These are phyloP conservation scores for Melanostoma scalare DNA, from an alignment of 2,888 invertebrate genomes.

Conservation along the genomic window DNA sequence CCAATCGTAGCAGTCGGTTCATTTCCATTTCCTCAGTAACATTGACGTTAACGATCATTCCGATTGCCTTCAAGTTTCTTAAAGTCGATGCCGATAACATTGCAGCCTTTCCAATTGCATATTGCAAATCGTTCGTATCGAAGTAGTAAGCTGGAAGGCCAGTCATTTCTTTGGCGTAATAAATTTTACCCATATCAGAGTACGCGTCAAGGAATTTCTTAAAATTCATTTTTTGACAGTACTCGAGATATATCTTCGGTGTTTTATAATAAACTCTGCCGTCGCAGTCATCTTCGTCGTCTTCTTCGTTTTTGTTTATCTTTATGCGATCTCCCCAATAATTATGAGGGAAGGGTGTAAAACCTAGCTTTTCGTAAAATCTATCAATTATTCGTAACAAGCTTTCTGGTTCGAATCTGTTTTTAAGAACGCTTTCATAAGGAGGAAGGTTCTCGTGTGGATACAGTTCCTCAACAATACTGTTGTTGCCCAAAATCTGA, in stretches of 20 bases:
- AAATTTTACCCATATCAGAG: conserved; percentile 47
- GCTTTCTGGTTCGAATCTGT: neutral
- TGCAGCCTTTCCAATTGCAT: conserved; percentile 51
- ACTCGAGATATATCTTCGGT: conserved; percentile 40
- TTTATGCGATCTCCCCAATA: conserved; percentile 10
- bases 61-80: conserved; percentile 29
- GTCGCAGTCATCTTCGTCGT: conserved; percentile 9
- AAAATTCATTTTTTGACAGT: conserved; percentile 57
- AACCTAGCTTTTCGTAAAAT: conserved; percentile 5
- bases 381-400: neutral
- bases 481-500: conserved; percentile 39
- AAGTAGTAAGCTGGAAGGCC: conserved; percentile 53
- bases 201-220: conserved; percentile 59
- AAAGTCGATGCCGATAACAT: conserved; percentile 52
- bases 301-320: neutral
- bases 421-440: neutral
- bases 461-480: conserved; percentile 5
- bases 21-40: conserved; percentile 19
- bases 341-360: conserved; percentile 1
- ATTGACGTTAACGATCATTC: conserved; percentile 20
- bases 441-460: conserved; percentile 2
- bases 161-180: conserved; percentile 55
- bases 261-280: conserved; percentile 10
- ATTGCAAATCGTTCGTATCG: conserved; percentile 33
- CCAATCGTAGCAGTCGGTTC: conserved; percentile 58